A percentile compares a stretch with the other conserved stretches of the same genome.
phyloP scores from a whole-genome alignment of 2,797 vertebrate species.

The Stomatorhinus walkeri region DNA sequence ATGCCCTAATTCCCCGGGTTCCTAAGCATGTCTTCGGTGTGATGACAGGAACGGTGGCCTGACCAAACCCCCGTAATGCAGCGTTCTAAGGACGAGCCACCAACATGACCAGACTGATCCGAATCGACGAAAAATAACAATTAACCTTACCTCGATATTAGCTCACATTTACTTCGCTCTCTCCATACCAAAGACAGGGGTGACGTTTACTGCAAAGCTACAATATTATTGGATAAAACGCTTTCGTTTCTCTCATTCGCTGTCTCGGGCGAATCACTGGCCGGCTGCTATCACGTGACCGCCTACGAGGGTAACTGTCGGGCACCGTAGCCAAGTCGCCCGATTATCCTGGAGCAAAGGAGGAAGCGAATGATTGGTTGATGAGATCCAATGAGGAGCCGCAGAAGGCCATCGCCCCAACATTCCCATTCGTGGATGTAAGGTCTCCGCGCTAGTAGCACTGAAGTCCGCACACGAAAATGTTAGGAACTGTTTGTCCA shows the following conservation, averaged over 20 bases:
- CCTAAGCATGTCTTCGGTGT: neutral
- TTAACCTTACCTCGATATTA: constrained; percentile 3
- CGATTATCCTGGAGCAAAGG: neutral
- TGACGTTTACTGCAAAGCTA: neutral
- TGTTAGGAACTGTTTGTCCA: neutral
- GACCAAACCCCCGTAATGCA: neutral
- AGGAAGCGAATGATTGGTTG: neutral
- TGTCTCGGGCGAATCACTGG: neutral
- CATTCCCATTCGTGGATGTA: neutral
- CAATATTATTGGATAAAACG: neutral
- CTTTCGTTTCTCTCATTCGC: neutral
- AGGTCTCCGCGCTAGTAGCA: neutral
- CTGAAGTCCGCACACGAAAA: neutral
- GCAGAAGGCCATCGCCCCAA: neutral
- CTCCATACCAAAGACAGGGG: neutral
- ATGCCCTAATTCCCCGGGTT: neutral
- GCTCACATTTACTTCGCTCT: neutral
- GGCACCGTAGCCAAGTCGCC: neutral
- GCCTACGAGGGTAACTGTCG: neutral
- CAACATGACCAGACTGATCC: neutral
- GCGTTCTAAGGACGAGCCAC: neutral
- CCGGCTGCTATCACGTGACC: neutral
- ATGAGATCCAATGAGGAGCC: neutral
- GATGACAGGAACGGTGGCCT: neutral
- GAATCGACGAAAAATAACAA: neutral